Evolutionary conservation across 2,113 vertebrate species (phyloP).

Genomic region (Paralichthys olivaceus): DNA sequence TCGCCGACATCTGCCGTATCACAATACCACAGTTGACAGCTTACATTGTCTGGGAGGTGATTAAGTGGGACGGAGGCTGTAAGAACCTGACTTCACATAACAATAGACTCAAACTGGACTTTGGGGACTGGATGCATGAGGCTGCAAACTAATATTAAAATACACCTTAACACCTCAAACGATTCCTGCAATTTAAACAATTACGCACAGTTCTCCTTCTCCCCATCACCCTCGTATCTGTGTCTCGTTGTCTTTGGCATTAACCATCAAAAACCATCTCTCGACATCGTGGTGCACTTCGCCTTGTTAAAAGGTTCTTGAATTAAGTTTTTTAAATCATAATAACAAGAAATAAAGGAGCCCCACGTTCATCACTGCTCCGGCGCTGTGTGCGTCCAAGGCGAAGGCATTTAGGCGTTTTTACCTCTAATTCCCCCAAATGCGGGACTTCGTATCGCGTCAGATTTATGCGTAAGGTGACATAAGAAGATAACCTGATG

Average conservation of each 20-base stretch:
- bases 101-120: background rate
- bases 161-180: no score
- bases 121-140: background rate
- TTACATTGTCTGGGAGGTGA: constrained; percentile 60
- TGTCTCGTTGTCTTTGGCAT: background rate
- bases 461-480: background rate
- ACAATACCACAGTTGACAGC: constrained; percentile 61
- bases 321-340: background rate
- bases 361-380: background rate
- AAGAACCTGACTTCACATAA: background rate
- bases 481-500: background rate
- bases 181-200: background rate
- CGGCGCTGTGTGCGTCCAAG: background rate
- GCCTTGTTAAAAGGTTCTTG: background rate
- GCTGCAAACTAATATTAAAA: background rate
- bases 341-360: no score
- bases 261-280: background rate
- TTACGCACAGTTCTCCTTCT: background rate
- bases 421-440: background rate
- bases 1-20: constrained; percentile 58
- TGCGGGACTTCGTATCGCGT: background rate
- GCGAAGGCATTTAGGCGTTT: background rate
- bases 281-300: constrained; percentile 58
- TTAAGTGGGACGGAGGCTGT: constrained; percentile 35
- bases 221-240: constrained; percentile 5